A percentile compares a stretch with the other conserved stretches of the same genome.
These are phyloP conservation scores for Penaeus indicus DNA, from an alignment of 1,140 invertebrate genomes.

Conservation along the genomic window DNA sequence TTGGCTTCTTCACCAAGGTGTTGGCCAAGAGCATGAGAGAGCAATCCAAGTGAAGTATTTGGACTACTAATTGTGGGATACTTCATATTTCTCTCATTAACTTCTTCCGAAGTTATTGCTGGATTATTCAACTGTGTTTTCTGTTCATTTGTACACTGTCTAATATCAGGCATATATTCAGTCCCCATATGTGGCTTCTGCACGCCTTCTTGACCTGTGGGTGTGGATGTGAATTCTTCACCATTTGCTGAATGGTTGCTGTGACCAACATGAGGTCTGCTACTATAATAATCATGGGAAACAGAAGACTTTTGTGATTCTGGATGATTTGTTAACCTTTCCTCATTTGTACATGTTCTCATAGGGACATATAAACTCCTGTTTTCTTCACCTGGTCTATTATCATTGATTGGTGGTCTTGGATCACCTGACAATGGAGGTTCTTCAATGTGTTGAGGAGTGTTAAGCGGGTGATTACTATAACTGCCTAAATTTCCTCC, in stretches of 20 bases:
- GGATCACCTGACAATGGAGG: conserved; percentile 21
- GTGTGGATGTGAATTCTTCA: conserved; percentile 26
- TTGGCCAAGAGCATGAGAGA: conserved; percentile 24
- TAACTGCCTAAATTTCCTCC: conserved; percentile 29
- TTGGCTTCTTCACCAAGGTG: neutral
- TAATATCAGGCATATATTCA: neutral
- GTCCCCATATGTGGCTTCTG: neutral
- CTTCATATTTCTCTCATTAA: conserved; percentile 22
- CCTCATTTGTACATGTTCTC: conserved; percentile 42
- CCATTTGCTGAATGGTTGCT: conserved; percentile 24
- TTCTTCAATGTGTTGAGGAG: conserved; percentile 35
- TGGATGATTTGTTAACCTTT: conserved; percentile 36
- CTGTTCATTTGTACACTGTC: conserved; percentile 25
- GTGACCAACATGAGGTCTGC: conserved; percentile 25
- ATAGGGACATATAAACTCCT: conserved; percentile 26
- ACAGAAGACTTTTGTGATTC: conserved; percentile 29
- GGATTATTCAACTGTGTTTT: neutral
- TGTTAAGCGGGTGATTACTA: neutral
- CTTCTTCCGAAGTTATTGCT: conserved; percentile 17
- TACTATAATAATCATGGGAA: conserved; percentile 42
- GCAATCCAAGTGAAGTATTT: conserved; percentile 22
- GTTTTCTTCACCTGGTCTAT: neutral
- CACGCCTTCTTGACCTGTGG: neutral
- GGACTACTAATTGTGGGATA: conserved; percentile 34
- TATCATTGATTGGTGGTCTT: conserved; percentile 4